Conservation (phyloP, 2,888 invertebrate genomes). For the Dusona sp. region DNA sequence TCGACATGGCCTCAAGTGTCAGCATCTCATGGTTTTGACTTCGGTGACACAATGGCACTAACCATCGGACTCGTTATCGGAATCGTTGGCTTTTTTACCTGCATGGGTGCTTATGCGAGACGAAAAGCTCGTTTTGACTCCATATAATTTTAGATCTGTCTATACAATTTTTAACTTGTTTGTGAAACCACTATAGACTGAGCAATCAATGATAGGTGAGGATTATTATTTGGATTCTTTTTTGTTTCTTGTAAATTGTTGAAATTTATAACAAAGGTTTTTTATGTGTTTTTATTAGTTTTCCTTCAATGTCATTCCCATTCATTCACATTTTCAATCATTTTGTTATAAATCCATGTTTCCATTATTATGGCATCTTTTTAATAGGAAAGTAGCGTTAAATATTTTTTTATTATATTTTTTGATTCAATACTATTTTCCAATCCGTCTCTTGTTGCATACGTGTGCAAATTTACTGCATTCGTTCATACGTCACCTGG, state of each 20-base stretch:
- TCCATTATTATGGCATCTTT: no score
- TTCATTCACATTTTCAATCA: not conserved
- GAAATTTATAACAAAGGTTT: not conserved
- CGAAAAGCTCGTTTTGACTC: slow-evolving; percentile 85
- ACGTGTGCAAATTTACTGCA: no score
- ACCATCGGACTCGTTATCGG: slow-evolving; percentile 88
- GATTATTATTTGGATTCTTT: not conserved
- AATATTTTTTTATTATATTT: no score
- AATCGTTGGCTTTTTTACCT: slow-evolving; percentile 88
- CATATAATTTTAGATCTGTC: slow-evolving; percentile 67
- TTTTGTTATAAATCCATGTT: not conserved
- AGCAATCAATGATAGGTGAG: not conserved
- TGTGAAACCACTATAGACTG: not conserved
- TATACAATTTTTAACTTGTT: not conserved
- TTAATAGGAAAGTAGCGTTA: no score
- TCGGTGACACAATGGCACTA: slow-evolving; percentile 89
- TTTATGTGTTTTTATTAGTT: not conserved
- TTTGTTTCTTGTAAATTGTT: not conserved
- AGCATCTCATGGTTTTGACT: slow-evolving; percentile 87
- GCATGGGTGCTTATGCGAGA: slow-evolving; percentile 89
- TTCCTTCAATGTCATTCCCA: not conserved
- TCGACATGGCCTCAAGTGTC: slow-evolving; percentile 70
- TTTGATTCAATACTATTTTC: no score
- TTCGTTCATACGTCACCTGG: no score
- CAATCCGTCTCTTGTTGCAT: no score